These are phyloP conservation scores for Epinephelus lanceolatus DNA, from an alignment of 2,113 vertebrate species.

Conservation along the genomic window DNA sequence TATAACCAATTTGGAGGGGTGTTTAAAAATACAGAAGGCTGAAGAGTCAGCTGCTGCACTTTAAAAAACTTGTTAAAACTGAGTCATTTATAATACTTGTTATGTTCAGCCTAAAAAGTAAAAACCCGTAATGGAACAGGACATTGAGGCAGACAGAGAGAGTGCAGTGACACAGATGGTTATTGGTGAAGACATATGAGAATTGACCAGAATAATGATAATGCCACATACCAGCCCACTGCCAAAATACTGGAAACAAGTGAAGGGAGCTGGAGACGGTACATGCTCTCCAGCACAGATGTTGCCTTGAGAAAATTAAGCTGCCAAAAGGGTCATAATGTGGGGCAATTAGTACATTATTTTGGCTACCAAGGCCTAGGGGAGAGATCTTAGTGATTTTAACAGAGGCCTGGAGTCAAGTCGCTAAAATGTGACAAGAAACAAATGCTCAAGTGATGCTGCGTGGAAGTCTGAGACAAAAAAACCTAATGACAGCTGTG, in stretches of 20 bases:
- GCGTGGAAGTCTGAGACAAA: not conserved
- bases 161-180: not conserved
- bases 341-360: constrained; percentile 5
- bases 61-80: not conserved
- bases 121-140: not conserved
- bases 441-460: constrained; percentile 2
- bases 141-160: constrained; percentile 1
- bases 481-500: not conserved
- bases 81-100: not conserved
- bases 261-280: not conserved
- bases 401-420: constrained; percentile 13
- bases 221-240: not conserved
- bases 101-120: not conserved
- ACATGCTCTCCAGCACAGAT: not conserved
- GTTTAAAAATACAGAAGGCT: not conserved
- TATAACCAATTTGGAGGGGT: not conserved
- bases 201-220: not conserved
- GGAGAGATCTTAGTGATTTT: not conserved
- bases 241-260: not conserved
- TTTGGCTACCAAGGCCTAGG: not conserved
- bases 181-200: not conserved
- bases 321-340: constrained; percentile 14
- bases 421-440: not conserved
- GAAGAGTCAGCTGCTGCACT: not conserved
- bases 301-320: constrained; percentile 16